Evolutionary conservation across 2,113 vertebrate species (phyloP), one percentile per base, ranked within the genome.

Genomic region (Salvelinus alpinus): DNA sequence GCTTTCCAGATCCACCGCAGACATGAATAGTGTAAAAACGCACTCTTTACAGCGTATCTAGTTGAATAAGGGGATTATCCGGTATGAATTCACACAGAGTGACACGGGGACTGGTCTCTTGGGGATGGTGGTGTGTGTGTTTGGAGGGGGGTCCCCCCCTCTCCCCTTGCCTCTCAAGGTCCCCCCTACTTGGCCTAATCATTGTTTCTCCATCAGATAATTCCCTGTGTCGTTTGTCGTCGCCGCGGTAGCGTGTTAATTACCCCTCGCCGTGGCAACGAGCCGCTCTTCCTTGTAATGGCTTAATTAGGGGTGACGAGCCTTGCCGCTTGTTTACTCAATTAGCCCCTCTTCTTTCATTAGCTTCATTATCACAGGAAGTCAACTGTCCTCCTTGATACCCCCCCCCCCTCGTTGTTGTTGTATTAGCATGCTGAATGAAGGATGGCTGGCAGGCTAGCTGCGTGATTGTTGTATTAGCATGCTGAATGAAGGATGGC

Each of bases 281-380:
- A 94, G 93, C 94, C 95, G 95, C 94, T 96, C 96, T 95, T 97
- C 96, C 94, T 95, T 86, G 92, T 96, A 94, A 97, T 95, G 94
- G 94, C 93, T 95, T 99, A 98, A 98, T 99, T 97, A 97, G 94
- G 95, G 97, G 96, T 97, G 96, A 97, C 93, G 94, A 18, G 94
- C 93, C 94, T 91, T 87, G 91, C 93, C 93, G 94, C 94, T 93
- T 97, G 96, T 98, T 98, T 97, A 97, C 95, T 96, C 96, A 96
- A 97, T 97, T 96, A 95, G 95, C 95, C 92, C 51, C 51, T 54
- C 95, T 97, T 96, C 95, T 96, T 97, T 97, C 97, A 99, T 99
- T 97, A 97, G 94, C 95, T 94, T 95, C 51, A 54, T 54, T 96
- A 96, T 97, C 95, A 95, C 94, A 77, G 93, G 92, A 88, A 91